Base-by-base conservation (phyloP, 2,888 invertebrate species). In the Lamellibrachia columna region DNA sequence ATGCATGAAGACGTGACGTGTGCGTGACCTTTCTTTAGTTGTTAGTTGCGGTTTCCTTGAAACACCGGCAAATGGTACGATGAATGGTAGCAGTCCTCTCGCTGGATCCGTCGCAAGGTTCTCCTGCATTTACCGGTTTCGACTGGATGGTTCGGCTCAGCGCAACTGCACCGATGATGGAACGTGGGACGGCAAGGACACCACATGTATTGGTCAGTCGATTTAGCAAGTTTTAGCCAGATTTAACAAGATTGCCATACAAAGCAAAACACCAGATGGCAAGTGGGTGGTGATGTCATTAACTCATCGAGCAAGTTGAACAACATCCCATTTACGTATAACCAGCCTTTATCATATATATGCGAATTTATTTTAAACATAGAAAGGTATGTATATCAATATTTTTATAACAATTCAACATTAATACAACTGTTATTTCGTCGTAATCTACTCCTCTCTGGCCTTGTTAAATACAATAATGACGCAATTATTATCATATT, bases 11-110 rank as follows among this genome's bases (percentile, higher is more conserved):
- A 22, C 22, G 75, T 22, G 6, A n/a, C 15, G n/a, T 22, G 3
- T n/a, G 6, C n/a, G n/a, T 6, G 6, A 22, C 2, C 3, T 75
- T 75, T 75, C 2, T 75, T 75, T 75, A 75, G 75, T 75, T 75
- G 75, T 75, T 28, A 91, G 53, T n/a, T 91, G 91, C 53, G 91
- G 91, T 22, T 91, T 91, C 91, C n/a, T 91, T n/a, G 22, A 91
- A 15, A 15, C 91, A 91, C 91, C 91, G 15, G 91, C 22, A 91
- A 91, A 91, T 91, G 91, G 91, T n/a, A 22, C 75, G 22, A 75
- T 75, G 75, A 75, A 22, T 15, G 75, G 75, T 22, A 75, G 75
- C 22, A 75, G 22, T 22, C 75, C 75, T 22, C 75, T 75, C 22
- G 75, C n/a, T 75, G 75, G 75, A 22, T 22, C 22, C 75, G 75